These are phyloP conservation scores for Ivindomyrus marchei DNA, from an alignment of 2,113 vertebrate species.

Conservation along the genomic window DNA sequence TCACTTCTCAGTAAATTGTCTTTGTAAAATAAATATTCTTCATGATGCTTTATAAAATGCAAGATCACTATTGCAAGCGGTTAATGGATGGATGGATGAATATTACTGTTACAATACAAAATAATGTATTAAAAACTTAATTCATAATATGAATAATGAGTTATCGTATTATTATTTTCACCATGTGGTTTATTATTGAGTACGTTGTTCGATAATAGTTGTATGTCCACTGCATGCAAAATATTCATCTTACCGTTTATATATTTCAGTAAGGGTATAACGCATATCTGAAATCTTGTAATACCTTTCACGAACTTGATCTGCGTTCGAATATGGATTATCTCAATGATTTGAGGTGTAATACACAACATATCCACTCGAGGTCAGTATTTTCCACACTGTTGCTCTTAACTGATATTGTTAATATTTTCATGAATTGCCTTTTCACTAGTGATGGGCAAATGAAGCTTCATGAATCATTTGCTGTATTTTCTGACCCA, in stretches of 20 bases:
- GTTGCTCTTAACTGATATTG: neutral
- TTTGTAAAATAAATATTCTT: neutral
- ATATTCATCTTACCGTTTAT: neutral
- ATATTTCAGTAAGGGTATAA: neutral
- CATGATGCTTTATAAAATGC: neutral
- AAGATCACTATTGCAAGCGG: neutral
- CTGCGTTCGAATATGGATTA: neutral
- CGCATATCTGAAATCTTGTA: neutral
- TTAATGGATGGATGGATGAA: neutral
- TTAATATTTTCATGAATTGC: neutral
- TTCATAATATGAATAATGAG: neutral
- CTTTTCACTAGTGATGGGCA: no score
- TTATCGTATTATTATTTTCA: neutral
- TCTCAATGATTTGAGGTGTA: neutral
- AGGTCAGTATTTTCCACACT: conserved; percentile 1
- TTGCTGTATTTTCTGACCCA: no score
- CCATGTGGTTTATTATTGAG: neutral
- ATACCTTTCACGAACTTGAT: neutral
- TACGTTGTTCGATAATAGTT: neutral
- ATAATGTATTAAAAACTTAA: neutral
- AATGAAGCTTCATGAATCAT: no score
- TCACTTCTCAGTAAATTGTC: neutral
- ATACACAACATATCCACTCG: neutral
- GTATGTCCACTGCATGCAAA: neutral
- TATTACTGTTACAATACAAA: neutral